Percentiles rank a stretch among this genome's conserved stretches.
phyloP scores from a whole-genome alignment of 1,140 invertebrate genomes.

The Trachymyrmex septentrionalis region DNA sequence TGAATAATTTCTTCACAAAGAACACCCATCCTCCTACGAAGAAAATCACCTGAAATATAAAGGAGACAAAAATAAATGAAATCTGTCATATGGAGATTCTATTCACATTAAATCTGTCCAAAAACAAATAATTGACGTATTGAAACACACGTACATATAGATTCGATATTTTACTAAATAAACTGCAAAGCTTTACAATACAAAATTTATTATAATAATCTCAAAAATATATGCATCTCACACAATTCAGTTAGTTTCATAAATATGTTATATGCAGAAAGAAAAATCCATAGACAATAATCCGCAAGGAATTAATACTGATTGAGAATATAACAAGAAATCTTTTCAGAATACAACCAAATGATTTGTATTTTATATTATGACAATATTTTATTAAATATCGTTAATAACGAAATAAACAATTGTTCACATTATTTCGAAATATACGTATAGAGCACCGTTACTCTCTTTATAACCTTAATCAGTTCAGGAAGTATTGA shows the following conservation, averaged over 20 bases:
- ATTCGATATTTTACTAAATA: constrained; percentile 66
- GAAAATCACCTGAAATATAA: constrained; percentile 94
- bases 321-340: neutral
- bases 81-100: neutral
- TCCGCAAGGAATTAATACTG: neutral
- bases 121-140: neutral
- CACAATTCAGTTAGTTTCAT: constrained; percentile 10
- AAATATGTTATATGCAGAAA: constrained; percentile 4
- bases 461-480: constrained; percentile 53
- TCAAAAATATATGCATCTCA: constrained; percentile 28
- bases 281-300: constrained; percentile 16
- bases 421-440: constrained; percentile 9
- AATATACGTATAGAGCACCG: neutral
- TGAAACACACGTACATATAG: neutral
- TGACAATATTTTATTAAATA: constrained; percentile 22
- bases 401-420: constrained; percentile 2
- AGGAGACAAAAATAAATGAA: constrained; percentile 62
- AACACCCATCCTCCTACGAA: constrained; percentile 99
- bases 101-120: neutral
- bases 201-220: constrained; percentile 63
- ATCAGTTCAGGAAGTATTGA: constrained; percentile 48
- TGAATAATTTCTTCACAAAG: constrained; percentile 99
- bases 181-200: constrained; percentile 53
- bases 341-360: neutral
- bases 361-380: constrained; percentile 18